phyloP scores from a whole-genome alignment of 1,140 invertebrate species.

The Caerostris darwini region DNA sequence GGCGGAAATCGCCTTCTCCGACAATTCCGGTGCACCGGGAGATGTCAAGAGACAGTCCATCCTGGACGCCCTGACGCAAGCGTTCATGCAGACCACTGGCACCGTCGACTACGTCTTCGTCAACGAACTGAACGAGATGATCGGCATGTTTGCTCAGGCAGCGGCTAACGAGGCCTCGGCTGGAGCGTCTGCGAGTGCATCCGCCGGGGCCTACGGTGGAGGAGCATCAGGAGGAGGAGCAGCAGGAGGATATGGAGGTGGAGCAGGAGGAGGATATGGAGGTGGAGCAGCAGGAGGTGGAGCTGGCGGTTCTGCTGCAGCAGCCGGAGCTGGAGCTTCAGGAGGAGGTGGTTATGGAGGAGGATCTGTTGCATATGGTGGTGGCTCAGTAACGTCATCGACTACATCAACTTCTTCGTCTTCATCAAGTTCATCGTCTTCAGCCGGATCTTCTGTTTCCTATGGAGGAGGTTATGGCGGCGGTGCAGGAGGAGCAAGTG shows the following conservation, averaged over 20 bases:
- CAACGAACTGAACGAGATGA: neutral
- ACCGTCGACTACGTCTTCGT: neutral
- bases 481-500: neutral
- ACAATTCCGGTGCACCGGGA: neutral
- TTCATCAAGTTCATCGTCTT: no score
- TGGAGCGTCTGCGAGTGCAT: neutral
- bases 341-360: neutral
- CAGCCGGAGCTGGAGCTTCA: neutral
- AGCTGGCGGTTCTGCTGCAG: no score
- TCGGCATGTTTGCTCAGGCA: neutral
- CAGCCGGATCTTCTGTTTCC: no score
- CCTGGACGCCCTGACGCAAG: neutral
- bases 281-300: neutral
- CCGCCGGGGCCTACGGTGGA: neutral
- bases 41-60: neutral
- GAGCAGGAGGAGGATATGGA: neutral
- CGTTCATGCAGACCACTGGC: neutral
- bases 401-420: no score
- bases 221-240: neutral
- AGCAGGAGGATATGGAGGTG: neutral
- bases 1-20: neutral
- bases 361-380: neutral
- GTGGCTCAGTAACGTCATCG: neutral
- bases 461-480: neutral
- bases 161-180: neutral